Percentiles rank a stretch among this genome's conserved stretches.
Conservation (phyloP, 2,113 vertebrate genomes). For the Anas platyrhynchos region DNA sequence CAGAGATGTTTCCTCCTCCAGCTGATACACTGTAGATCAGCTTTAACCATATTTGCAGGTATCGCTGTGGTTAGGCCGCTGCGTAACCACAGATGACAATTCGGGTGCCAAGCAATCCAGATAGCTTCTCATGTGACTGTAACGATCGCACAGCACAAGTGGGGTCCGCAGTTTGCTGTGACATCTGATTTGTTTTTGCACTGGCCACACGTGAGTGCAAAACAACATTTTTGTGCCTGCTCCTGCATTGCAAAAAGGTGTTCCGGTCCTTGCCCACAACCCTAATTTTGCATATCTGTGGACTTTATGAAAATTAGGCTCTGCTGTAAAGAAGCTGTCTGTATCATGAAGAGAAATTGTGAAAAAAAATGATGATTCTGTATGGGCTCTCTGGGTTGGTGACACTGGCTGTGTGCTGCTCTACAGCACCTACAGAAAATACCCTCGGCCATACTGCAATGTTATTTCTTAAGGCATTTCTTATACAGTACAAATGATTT, state of each 20-base stretch:
- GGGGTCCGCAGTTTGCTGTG: not conserved
- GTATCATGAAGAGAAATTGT: not conserved
- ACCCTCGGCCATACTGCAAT: not conserved
- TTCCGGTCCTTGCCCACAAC: not conserved
- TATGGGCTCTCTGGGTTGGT: accelerated
- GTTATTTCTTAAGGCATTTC: not conserved
- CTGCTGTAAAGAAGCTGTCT: not conserved
- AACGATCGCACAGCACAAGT: not conserved
- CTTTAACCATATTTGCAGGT: constrained; percentile 32
- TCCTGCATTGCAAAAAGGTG: not conserved
- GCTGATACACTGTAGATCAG: constrained; percentile 10
- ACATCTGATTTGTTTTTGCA: not conserved
- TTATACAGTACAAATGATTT: not conserved
- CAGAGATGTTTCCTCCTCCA: constrained; percentile 12
- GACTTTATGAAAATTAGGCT: not conserved
- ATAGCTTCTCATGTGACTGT: constrained; percentile 1
- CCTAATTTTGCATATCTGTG: not conserved
- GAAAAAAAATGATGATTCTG: not conserved
- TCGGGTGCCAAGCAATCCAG: not conserved
- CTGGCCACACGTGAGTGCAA: not conserved
- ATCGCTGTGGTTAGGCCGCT: not conserved
- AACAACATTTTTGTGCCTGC: not conserved
- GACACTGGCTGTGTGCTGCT: accelerated
- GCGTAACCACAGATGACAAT: not conserved
- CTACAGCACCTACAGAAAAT: not conserved